Conservation (phyloP, 2,113 vertebrate genomes). For the Phalacrocorax aristotelis region DNA sequence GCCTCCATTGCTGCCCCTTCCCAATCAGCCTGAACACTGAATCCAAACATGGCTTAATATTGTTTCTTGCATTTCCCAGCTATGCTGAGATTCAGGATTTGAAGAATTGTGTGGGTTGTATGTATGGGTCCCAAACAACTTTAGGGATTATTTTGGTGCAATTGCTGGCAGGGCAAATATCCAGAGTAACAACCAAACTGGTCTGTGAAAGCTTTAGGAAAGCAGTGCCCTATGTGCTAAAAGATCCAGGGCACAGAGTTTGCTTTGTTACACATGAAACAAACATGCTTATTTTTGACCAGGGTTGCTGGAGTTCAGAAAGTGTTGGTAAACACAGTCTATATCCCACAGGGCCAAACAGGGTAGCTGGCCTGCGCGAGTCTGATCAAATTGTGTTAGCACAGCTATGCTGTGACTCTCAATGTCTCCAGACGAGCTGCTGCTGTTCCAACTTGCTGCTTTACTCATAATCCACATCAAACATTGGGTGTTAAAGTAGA, state of each 20-base stretch:
- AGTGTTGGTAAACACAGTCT: slow-evolving; percentile 3
- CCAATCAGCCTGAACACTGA: background rate
- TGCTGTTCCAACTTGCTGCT: slow-evolving; percentile 18
- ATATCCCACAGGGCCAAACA: background rate
- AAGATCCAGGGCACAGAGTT: background rate
- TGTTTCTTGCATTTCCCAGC: background rate
- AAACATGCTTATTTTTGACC: background rate
- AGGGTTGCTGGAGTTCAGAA: background rate
- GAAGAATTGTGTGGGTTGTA: background rate
- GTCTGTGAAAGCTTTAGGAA: background rate
- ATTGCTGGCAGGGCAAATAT: background rate
- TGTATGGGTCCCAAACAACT: background rate
- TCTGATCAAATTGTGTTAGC: background rate
- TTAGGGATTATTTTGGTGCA: background rate
- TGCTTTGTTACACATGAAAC: background rate
- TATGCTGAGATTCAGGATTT: background rate
- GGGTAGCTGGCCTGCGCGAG: background rate
- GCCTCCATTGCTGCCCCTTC: background rate
- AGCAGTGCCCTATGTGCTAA: background rate
- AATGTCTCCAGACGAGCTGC: background rate
- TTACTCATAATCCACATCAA: slow-evolving; percentile 49
- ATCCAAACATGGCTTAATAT: background rate
- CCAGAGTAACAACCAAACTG: background rate
- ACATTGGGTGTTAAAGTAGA: slow-evolving; percentile 38
- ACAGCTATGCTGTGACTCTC: background rate